Percentiles rank a stretch among this genome's conserved stretches.
Conservation (phyloP, 2,113 vertebrate genomes). For the Coracopsis vasa region DNA sequence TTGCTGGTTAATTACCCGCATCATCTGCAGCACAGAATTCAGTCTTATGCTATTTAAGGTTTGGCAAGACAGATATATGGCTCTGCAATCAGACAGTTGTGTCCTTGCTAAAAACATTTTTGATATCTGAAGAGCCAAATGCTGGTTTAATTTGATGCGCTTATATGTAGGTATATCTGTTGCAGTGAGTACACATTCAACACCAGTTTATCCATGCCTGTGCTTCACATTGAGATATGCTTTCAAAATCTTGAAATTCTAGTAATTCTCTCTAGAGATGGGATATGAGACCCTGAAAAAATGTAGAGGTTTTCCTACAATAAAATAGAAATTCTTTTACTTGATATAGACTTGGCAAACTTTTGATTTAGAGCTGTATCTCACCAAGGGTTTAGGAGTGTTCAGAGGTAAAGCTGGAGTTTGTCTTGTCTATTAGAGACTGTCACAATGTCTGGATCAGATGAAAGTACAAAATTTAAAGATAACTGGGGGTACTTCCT, state of each 20-base stretch:
- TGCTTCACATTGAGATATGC: not conserved
- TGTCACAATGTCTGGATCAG: not conserved
- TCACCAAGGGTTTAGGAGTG: not conserved
- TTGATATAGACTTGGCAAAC: not conserved
- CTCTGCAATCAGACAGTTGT: not conserved
- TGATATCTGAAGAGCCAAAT: not conserved
- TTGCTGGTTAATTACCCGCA: slow-evolving; percentile 40
- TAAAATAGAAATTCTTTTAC: not conserved
- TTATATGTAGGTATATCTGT: not conserved
- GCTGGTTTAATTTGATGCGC: not conserved
- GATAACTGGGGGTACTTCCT: not conserved
- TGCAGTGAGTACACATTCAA: not conserved
- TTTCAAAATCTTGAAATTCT: not conserved
- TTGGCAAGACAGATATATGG: not conserved
- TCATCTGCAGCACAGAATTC: not conserved
- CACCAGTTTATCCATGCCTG: not conserved
- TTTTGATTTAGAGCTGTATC: not conserved
- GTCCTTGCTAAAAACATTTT: not conserved
- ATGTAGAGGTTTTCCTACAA: not conserved
- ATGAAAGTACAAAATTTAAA: not conserved
- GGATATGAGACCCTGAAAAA: not conserved
- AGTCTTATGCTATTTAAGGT: not conserved
- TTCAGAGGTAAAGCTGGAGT: not conserved
- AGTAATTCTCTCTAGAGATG: not conserved
- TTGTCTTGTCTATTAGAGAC: not conserved